phyloP scores from a whole-genome alignment of 2,888 invertebrate genomes.

The Notodonta dromedarius region DNA sequence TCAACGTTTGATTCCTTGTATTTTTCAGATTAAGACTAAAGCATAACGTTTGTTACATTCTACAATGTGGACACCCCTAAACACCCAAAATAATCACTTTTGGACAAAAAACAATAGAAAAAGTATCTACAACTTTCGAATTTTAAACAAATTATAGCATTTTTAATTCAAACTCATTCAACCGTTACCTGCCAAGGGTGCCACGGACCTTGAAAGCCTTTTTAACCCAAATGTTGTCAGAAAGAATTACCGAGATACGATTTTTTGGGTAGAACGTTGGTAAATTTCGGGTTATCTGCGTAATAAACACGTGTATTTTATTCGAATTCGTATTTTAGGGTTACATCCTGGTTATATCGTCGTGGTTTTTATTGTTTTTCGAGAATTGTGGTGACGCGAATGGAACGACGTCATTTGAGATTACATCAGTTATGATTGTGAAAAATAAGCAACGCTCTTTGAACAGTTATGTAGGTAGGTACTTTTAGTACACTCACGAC shows the following conservation, averaged over 20 bases:
- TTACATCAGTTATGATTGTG: not conserved
- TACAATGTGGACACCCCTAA: too few species aligned
- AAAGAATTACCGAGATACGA: conserved; percentile 30
- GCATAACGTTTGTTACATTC: too few species aligned
- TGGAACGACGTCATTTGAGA: not conserved
- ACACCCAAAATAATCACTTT: not conserved
- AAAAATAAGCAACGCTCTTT: too few species aligned
- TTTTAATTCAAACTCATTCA: conserved; percentile 46
- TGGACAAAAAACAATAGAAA: conserved; percentile 22
- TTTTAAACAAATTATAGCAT: conserved; percentile 50
- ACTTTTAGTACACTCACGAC: too few species aligned
- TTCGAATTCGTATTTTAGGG: conserved; percentile 14
- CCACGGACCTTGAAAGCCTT: conserved; percentile 17
- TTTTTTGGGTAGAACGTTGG: conserved; percentile 20
- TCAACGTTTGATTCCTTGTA: too few species aligned
- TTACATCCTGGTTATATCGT: not conserved
- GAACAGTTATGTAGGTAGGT: too few species aligned
- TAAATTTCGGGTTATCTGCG: conserved; percentile 23
- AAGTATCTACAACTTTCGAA: conserved; percentile 27
- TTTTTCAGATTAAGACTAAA: too few species aligned
- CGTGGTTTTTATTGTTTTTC: not conserved
- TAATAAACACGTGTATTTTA: conserved; percentile 27
- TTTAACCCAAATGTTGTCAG: conserved; percentile 26
- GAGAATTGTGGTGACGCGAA: not conserved
- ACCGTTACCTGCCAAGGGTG: conserved; percentile 34